These are phyloP conservation scores for Augochlora pura DNA, from an alignment of 1,140 invertebrate species.

Conservation along the genomic window DNA sequence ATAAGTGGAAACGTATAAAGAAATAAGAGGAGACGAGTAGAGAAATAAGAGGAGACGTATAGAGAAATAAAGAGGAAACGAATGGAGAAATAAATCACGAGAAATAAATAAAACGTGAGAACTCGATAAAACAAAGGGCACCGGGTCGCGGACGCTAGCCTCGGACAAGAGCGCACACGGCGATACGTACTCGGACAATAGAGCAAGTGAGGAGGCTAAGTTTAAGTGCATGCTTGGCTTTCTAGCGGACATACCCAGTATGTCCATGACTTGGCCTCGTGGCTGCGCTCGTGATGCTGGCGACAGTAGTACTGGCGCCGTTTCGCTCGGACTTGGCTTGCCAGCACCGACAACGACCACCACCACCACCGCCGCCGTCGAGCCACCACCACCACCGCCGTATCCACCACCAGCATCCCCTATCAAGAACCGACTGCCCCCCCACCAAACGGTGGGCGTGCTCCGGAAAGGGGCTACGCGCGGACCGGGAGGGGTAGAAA, in stretches of 20 bases:
- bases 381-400: conserved; percentile 33
- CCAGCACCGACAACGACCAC: conserved; percentile 65
- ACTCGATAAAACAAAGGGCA: too few relatives aligned
- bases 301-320: conserved; percentile 79
- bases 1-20: too few relatives aligned
- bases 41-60: too few relatives aligned
- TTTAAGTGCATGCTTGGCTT: conserved; percentile 73
- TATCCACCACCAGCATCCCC: conserved; percentile 50
- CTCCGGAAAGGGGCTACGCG: conserved; percentile 46
- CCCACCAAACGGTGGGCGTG: conserved; percentile 70
- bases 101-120: too few relatives aligned
- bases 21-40: too few relatives aligned
- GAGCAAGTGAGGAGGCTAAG: conserved; percentile 63
- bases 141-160: too few relatives aligned
- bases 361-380: conserved; percentile 32
- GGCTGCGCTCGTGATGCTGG: conserved; percentile 77
- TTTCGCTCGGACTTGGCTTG: conserved; percentile 76
- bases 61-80: too few relatives aligned
- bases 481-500: conserved; percentile 60
- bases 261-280: conserved; percentile 77
- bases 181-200: neutral
- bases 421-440: conserved; percentile 60
- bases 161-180: too few relatives aligned
- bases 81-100: too few relatives aligned
- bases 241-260: conserved; percentile 79